A percentile compares a stretch with the other conserved stretches of the same genome.
Conservation (phyloP, 2,888 invertebrate species). For the Platypus cylindrus region DNA sequence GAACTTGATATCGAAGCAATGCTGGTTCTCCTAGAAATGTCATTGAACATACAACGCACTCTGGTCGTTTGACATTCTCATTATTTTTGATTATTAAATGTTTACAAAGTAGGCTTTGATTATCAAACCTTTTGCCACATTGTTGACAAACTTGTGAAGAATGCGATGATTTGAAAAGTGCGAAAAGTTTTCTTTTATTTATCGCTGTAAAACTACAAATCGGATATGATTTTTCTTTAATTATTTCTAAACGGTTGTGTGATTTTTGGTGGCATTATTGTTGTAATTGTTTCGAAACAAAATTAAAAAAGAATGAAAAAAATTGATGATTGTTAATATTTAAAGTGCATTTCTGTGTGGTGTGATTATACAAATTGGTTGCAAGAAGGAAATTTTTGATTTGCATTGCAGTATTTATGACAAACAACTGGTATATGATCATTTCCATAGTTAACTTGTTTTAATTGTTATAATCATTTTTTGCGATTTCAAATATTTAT, state of each 20-base stretch:
- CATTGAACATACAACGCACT: conserved; percentile 11
- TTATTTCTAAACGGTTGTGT: conserved; percentile 28
- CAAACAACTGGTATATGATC: no score
- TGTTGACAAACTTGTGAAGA: conserved; percentile 38
- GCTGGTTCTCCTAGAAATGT: conserved; percentile 9
- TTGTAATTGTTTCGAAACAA: no score
- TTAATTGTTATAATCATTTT: no score
- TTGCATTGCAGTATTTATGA: no score
- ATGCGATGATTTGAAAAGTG: conserved; percentile 28
- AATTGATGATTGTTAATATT: no score
- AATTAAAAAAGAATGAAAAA: no score
- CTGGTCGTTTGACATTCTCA: conserved; percentile 8
- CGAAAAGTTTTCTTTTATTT: conserved; percentile 22
- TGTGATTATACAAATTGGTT: no score
- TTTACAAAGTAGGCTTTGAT: conserved; percentile 31
- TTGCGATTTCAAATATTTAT: no score
- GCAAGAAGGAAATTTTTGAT: no score
- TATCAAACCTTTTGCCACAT: conserved; percentile 43
- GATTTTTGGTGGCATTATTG: conserved; percentile 22
- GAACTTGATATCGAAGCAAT: conserved; percentile 10
- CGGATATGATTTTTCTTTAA: conserved; percentile 22
- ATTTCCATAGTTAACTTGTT: no score
- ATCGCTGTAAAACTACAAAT: conserved; percentile 25
- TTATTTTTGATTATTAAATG: conserved; percentile 11
- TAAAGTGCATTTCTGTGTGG: no score